Evolutionary conservation across 2,888 invertebrate genomes (phyloP).

Genomic region (Coenonympha arcania): DNA sequence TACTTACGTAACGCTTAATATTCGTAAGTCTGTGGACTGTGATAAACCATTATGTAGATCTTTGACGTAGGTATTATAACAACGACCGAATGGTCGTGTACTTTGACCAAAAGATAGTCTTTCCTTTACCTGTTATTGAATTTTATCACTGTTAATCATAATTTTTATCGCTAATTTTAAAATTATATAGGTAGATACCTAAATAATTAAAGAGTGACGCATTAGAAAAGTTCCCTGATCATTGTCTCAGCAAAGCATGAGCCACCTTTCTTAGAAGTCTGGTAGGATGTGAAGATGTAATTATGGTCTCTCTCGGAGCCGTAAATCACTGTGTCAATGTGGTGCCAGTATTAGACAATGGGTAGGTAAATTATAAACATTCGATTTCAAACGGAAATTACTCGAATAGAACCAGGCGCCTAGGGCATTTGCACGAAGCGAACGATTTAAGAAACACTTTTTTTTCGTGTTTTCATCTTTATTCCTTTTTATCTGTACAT

Average conservation of each 20-base stretch:
- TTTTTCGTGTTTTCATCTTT: too few relatives aligned
- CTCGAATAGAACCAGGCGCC: background rate
- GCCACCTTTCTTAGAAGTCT: slow-evolving; percentile 14
- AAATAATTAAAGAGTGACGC: slow-evolving; percentile 16
- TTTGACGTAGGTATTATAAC: too few relatives aligned
- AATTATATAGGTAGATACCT: too few relatives aligned
- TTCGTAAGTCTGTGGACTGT: too few relatives aligned
- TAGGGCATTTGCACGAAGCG: background rate
- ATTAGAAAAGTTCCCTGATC: background rate
- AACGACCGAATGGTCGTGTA: too few relatives aligned
- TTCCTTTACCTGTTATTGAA: too few relatives aligned
- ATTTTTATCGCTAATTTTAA: slow-evolving; percentile 4
- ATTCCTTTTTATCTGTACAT: too few relatives aligned
- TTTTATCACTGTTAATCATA: background rate
- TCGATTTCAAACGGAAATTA: background rate
- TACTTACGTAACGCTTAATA: too few relatives aligned
- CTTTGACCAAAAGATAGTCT: too few relatives aligned
- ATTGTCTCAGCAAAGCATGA: background rate
- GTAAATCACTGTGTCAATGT: slow-evolving; percentile 3
- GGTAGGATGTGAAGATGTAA: slow-evolving; percentile 16
- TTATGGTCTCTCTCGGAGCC: slow-evolving; percentile 7
- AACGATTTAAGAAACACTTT: too few relatives aligned
- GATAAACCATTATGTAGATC: too few relatives aligned
- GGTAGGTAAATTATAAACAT: background rate
- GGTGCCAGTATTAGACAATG: background rate